Conservation (phyloP, 2,888 invertebrate genomes). For the Doris montereyensis region DNA sequence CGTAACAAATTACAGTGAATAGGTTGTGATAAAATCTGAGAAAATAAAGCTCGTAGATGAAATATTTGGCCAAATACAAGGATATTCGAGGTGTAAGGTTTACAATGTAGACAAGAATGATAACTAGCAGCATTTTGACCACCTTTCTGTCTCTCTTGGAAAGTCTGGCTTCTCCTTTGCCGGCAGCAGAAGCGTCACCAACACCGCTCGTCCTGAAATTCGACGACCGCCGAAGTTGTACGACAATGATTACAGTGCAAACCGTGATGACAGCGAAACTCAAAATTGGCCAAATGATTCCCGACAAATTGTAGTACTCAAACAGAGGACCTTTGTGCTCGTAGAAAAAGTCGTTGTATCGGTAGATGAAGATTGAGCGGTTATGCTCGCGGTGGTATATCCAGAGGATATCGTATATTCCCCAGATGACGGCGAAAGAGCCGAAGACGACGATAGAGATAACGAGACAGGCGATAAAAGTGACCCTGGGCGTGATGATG, state of each 20-base stretch:
- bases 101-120: too few species aligned
- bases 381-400: conserved; percentile 1
- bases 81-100: too few species aligned
- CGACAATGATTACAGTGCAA: conserved; percentile 14
- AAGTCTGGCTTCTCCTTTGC: too few species aligned
- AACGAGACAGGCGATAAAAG: neutral
- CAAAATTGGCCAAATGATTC: conserved; percentile 7
- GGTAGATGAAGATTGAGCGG: conserved; percentile 1
- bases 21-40: too few species aligned
- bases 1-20: too few species aligned
- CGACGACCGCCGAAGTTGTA: conserved; percentile 1
- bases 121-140: too few species aligned
- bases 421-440: neutral
- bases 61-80: too few species aligned
- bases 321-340: conserved; percentile 9
- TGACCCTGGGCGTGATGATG: conserved; percentile 2
- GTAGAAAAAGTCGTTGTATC: conserved; percentile 21
- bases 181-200: too few species aligned
- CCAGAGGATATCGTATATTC: conserved; percentile 24
- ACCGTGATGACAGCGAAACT: conserved; percentile 21
- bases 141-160: too few species aligned
- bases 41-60: too few species aligned
- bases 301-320: conserved; percentile 10
- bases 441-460: conserved; percentile 29
- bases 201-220: conserved; percentile 10